Evolutionary conservation across 2,797 vertebrate species (phyloP).

Genomic region (Arrhamphus sclerolepis): DNA sequence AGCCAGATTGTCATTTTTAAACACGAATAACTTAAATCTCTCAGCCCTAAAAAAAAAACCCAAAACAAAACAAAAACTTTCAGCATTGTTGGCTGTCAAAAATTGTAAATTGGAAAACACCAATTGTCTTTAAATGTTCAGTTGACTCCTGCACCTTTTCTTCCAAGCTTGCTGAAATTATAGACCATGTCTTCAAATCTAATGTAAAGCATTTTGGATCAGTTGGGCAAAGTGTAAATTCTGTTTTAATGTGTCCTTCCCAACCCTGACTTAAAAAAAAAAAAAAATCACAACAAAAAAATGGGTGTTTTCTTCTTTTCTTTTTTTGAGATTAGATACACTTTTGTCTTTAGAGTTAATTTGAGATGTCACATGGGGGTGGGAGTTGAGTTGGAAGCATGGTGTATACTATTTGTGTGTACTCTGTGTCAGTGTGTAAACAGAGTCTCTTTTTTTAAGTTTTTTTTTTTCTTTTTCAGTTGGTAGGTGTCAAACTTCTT

Average conservation of each 20-base stretch:
- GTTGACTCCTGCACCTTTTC: slow-evolving; percentile 3
- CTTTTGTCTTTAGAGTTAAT: slow-evolving; percentile 68
- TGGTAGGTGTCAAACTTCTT: slow-evolving; percentile 58
- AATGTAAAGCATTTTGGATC: slow-evolving; percentile 11
- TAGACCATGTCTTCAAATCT: slow-evolving; percentile 4
- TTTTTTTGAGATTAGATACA: slow-evolving; percentile 65
- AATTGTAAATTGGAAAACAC: slow-evolving; percentile 22
- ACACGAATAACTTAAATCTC: slow-evolving; percentile 10
- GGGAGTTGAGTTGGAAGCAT: slow-evolving; percentile 57
- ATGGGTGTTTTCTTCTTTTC: slow-evolving; percentile 50
- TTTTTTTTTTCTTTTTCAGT: slow-evolving; percentile 19
- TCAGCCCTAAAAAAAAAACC: slow-evolving; percentile 6
- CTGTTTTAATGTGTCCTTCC: slow-evolving; percentile 33
- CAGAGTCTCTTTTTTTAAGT: slow-evolving; percentile 22
- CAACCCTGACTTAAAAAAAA: no score
- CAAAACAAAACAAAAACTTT: slow-evolving; percentile 4
- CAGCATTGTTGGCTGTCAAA: slow-evolving; percentile 18
- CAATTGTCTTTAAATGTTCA: slow-evolving; percentile 3
- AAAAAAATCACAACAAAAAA: no score
- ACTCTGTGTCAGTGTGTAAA: slow-evolving; percentile 54
- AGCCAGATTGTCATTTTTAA: slow-evolving; percentile 10
- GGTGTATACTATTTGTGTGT: slow-evolving; percentile 45
- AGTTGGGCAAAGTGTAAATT: slow-evolving; percentile 21
- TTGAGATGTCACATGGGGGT: slow-evolving; percentile 55
- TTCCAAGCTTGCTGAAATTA: slow-evolving; percentile 13